Evolutionary conservation across 2,113 vertebrate genomes (phyloP).

Genomic region (Oncorhynchus mykiss): DNA sequence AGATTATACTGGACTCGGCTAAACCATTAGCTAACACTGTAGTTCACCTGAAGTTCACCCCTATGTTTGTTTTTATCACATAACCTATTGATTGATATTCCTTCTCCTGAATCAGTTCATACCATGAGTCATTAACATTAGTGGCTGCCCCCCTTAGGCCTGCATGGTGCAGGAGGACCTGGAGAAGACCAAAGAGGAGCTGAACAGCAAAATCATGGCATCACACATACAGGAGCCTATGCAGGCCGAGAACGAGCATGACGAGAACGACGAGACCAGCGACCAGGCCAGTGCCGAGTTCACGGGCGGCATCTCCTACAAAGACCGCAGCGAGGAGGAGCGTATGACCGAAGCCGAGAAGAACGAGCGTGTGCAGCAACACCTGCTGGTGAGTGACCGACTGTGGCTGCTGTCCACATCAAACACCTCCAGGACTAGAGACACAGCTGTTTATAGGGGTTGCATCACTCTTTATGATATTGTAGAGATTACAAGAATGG

Average conservation of each 20-base stretch:
- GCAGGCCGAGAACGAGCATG: conserved; percentile 89
- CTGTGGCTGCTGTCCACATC: neutral
- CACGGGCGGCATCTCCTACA: conserved; percentile 79
- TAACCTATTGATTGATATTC: too few species aligned
- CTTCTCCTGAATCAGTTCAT: too few species aligned
- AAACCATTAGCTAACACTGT: too few species aligned
- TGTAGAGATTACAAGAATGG: neutral
- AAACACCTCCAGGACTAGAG: neutral
- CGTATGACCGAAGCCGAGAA: conserved; percentile 97
- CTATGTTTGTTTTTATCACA: too few species aligned
- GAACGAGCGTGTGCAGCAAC: conserved; percentile 93
- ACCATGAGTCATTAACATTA: neutral
- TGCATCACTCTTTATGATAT: neutral
- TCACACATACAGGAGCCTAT: conserved; percentile 85
- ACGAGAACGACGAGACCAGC: conserved; percentile 92
- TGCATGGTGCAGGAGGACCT: conserved; percentile 90
- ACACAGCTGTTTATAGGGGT: neutral
- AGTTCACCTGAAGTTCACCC: too few species aligned
- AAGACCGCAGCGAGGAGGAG: conserved; percentile 96
- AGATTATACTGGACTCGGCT: too few species aligned
- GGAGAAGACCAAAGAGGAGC: conserved; percentile 94
- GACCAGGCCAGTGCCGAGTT: conserved; percentile 95
- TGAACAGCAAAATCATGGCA: conserved; percentile 86
- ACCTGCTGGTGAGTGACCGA: conserved; percentile 83
- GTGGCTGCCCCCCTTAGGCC: conserved; percentile 72